These are phyloP conservation scores for Bos taurus DNA, from an alignment of 2,113 vertebrate genomes.

Conservation along the genomic window ARS-UCD2.0 NC_037334.1:48746501-48747000, in stretches of 20 bases:
- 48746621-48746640: not conserved
- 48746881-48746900: not conserved
- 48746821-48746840: not conserved
- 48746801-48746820: not conserved
- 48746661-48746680: not conserved
- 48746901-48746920: not conserved
- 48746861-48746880: not conserved
- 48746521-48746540: not conserved
- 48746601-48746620: not conserved
- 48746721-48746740: not conserved
- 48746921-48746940: not conserved
- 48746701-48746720: not conserved
- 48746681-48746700: not conserved
- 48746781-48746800: not conserved
- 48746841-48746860: not conserved
- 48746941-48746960: not conserved
- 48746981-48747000: not conserved
- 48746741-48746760: not conserved
- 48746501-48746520: not conserved
- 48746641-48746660: not conserved
- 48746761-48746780: not conserved
- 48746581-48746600: not conserved
- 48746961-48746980: not conserved
- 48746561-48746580: not conserved
- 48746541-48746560: not conserved